A percentile compares a stretch with the other conserved stretches of the same genome.
phyloP scores from a whole-genome alignment of 2,797 vertebrate genomes.

The Tragelaphus eurycerus region DNA sequence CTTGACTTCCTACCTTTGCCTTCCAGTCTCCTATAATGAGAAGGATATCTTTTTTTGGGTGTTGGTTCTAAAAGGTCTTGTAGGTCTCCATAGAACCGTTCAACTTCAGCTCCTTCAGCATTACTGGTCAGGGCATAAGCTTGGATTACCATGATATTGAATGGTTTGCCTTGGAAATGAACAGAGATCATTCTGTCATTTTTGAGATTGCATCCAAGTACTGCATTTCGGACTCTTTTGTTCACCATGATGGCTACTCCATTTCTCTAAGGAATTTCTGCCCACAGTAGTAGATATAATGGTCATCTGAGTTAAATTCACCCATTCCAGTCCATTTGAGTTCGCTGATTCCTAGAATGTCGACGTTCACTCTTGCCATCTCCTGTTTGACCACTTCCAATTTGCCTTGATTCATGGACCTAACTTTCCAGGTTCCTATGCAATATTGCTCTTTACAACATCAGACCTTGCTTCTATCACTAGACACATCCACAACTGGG shows the following conservation, averaged over 20 bases:
- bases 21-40: neutral
- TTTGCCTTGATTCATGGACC: neutral
- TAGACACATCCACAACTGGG: neutral
- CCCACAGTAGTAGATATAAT: neutral
- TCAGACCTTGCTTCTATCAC: neutral
- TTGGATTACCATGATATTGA: neutral
- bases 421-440: neutral
- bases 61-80: neutral
- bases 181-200: neutral
- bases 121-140: accelerated
- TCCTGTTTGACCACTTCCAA: neutral
- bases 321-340: neutral
- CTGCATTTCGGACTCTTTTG: neutral
- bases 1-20: neutral
- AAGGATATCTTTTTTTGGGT: neutral
- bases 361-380: neutral
- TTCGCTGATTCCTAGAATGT: accelerated
- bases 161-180: neutral
- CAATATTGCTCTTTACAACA: neutral
- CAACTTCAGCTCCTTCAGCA: neutral
- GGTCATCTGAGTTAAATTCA: neutral
- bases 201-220: neutral
- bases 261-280: neutral
- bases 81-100: neutral
- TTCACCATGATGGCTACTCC: neutral